Evolutionary conservation across 2,888 invertebrate species (phyloP), one percentile per base, ranked within the genome.

Genomic region (Clunio marinus): DNA sequence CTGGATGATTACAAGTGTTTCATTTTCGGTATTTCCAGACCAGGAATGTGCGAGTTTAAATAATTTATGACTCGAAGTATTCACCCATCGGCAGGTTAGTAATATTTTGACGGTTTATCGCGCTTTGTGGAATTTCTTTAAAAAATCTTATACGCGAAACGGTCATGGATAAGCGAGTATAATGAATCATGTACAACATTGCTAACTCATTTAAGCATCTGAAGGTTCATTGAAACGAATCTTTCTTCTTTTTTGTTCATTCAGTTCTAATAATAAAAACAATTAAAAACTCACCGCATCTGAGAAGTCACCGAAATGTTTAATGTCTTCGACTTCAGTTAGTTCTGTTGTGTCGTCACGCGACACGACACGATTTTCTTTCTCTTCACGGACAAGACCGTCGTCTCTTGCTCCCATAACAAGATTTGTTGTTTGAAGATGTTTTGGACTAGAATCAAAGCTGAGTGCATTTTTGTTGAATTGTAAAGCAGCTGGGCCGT

Each of bases 311-410:
- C 93, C 93, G 68, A 87, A 81, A 75, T 93, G 89, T 73, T 88
- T 87, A 70, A 89, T 84, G 80, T 93, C 91, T 79, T 93, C 93
- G 0, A 89, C 91, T 78, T 93, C 93, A 71, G 87, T 82, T 37
- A 87, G 85, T 73, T 91, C 88, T 74, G 93, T 89, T 55, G 86
- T 88, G 76, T 93, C 88, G 78, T 57, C 91, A 70, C 91, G 83
- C 57, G 91, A 91, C 72, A 89, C 84, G 69, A 93, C 86, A 28
- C 86, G 84, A 71, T 85, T 86, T 77, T 93, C 91, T 73, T 87
- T 87, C 72, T 88, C 88, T 80, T 93, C 91, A 69, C 89, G 84
- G 63, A 93, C 89, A 72, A 92, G 82, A 8, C 90, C 90, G 67
- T 87, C 88, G 0, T 87, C 85, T 83, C 88, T 72, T 83, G 84